phyloP scores from a whole-genome alignment of 2,113 vertebrate species.

The Rhea pennata region DNA sequence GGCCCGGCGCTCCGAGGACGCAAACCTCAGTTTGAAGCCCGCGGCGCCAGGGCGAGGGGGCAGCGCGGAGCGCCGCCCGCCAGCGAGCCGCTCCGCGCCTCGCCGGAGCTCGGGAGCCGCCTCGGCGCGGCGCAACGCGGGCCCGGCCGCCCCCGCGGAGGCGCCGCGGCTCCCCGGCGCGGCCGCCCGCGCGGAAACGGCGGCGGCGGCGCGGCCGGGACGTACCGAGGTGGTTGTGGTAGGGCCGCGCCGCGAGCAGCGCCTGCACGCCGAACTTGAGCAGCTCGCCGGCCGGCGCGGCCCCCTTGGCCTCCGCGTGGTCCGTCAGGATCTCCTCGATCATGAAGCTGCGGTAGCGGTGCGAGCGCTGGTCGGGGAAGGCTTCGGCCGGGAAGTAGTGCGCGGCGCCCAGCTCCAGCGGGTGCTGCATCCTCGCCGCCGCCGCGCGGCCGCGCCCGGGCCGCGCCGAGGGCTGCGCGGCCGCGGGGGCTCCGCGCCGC shows the following conservation, averaged over 20 bases:
- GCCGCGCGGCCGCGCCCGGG: not conserved
- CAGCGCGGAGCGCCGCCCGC: not conserved
- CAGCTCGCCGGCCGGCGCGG: conserved; percentile 87
- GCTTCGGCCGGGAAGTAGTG: conserved; percentile 88
- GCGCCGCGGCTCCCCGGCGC: no score
- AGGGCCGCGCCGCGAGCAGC: conserved; percentile 89
- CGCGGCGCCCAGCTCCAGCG: conserved; percentile 84
- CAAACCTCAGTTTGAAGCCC: no score
- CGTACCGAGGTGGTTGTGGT: conserved; percentile 93
- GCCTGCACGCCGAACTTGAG: conserved; percentile 97
- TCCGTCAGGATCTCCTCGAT: conserved; percentile 98
- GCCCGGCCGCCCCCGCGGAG: no score
- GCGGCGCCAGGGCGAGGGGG: not conserved
- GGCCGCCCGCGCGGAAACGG: not conserved
- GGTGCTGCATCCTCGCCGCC: conserved; percentile 87
- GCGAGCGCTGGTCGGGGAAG: conserved; percentile 90
- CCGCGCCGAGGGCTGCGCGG: no score
- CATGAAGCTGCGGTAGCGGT: conserved; percentile 97
- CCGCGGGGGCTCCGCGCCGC: no score
- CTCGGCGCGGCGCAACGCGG: no score
- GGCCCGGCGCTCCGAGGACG: no score
- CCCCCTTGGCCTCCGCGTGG: conserved; percentile 85
- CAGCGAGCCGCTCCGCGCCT: no score
- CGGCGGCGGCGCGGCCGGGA: not conserved
- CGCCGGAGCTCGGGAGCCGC: no score